These are phyloP conservation scores for Cephalophus harveyi DNA, from an alignment of 2,113 vertebrate species.

Conservation along the genomic window DNA sequence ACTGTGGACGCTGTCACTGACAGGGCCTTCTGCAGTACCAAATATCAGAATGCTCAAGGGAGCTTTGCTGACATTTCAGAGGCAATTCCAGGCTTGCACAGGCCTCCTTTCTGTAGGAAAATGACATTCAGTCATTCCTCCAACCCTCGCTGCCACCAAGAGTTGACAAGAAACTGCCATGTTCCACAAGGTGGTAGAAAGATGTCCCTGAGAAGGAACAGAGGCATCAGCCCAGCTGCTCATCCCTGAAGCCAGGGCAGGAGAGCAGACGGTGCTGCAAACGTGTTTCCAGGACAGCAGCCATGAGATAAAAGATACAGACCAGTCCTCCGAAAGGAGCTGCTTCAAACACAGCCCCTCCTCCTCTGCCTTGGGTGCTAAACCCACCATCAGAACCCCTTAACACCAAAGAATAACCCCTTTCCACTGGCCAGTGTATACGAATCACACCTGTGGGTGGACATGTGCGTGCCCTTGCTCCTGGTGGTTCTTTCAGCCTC, in stretches of 20 bases:
- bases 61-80: not conserved
- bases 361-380: not conserved
- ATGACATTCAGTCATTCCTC: not conserved
- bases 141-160: not conserved
- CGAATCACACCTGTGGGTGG: not conserved
- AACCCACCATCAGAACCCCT: not conserved
- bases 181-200: not conserved
- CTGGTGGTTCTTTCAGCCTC: not conserved
- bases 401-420: not conserved
- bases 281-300: not conserved
- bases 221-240: too few relatives aligned
- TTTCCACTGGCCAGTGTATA: not conserved
- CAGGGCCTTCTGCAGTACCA: not conserved
- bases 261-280: not conserved
- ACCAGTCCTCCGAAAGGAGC: not conserved
- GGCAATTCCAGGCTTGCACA: not conserved
- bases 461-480: accelerated
- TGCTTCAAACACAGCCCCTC: not conserved
- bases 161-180: not conserved
- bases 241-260: not conserved
- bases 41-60: not conserved
- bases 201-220: not conserved
- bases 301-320: not conserved
- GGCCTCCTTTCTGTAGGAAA: not conserved
- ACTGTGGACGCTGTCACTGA: not conserved